Conservation (phyloP, 2,888 invertebrate genomes). For the Pollenia amentaria region DNA sequence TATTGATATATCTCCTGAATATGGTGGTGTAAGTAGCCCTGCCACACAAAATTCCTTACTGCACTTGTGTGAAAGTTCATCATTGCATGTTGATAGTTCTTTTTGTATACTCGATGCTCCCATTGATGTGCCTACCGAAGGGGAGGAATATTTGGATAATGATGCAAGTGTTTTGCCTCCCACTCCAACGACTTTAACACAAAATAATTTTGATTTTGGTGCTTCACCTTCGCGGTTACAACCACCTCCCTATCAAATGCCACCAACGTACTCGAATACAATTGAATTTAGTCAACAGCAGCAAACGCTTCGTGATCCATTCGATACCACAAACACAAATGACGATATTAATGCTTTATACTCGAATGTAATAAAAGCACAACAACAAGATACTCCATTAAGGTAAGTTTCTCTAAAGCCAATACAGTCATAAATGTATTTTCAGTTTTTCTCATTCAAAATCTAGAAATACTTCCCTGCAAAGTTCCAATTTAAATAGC, state of each 20-base stretch:
- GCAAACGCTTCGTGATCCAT: slow-evolving; percentile 86
- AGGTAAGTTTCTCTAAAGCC: slow-evolving; percentile 53
- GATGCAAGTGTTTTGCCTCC: slow-evolving; percentile 63
- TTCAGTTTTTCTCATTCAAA: not conserved
- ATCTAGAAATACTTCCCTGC: slow-evolving; percentile 59
- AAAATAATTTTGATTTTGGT: slow-evolving; percentile 76
- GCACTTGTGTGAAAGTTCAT: slow-evolving; percentile 77
- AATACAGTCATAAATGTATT: not conserved
- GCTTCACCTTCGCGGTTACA: slow-evolving; percentile 79
- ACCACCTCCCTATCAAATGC: slow-evolving; percentile 86
- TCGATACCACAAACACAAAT: slow-evolving; percentile 86
- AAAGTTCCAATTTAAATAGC: slow-evolving; percentile 75
- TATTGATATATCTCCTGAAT: slow-evolving; percentile 90
- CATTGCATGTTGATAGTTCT: slow-evolving; percentile 80
- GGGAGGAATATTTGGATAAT: slow-evolving; percentile 73
- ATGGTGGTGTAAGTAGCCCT: slow-evolving; percentile 71
- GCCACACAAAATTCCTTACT: slow-evolving; percentile 62
- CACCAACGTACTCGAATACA: slow-evolving; percentile 86
- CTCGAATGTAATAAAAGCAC: slow-evolving; percentile 78
- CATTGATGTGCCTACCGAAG: slow-evolving; percentile 88
- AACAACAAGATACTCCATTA: slow-evolving; percentile 69
- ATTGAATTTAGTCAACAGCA: slow-evolving; percentile 81
- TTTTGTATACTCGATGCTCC: slow-evolving; percentile 90
- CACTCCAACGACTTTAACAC: slow-evolving; percentile 70
- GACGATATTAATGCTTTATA: slow-evolving; percentile 76